Evolutionary conservation across 2,113 vertebrate species (phyloP).

Genomic region (Myotis brandtii): DNA sequence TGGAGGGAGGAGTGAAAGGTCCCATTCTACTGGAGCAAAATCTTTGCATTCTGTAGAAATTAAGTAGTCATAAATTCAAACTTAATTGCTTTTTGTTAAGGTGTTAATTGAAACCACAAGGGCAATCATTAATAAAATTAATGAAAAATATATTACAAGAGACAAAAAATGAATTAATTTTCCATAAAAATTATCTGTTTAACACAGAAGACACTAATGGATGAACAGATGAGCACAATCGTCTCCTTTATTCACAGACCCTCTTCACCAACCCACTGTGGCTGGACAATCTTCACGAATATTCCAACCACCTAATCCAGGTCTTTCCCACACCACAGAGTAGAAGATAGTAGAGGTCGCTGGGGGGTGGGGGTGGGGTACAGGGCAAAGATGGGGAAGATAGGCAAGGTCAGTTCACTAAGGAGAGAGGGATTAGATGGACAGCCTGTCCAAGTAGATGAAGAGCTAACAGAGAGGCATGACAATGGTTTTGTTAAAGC

Average conservation of each 20-base stretch:
- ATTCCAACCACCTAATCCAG: not conserved
- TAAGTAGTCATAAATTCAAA: not conserved
- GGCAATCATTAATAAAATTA: not conserved
- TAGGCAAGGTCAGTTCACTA: no score
- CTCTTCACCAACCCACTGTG: not conserved
- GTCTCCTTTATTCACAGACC: not conserved
- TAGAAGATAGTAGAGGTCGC: not conserved
- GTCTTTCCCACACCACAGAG: not conserved
- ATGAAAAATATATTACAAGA: not conserved
- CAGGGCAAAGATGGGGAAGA: accelerated
- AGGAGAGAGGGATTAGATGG: not conserved
- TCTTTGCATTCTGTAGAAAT: not conserved
- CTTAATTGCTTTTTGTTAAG: not conserved
- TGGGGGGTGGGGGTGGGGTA: not conserved
- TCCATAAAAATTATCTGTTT: not conserved
- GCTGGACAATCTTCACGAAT: not conserved
- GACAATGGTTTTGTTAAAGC: not conserved
- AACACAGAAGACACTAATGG: not conserved
- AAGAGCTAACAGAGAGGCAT: no score
- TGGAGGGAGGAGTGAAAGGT: no score
- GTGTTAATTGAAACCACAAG: not conserved
- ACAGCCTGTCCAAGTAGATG: not conserved
- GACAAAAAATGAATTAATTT: not conserved
- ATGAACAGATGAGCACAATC: not conserved
- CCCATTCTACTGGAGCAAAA: not conserved